Conservation (phyloP, 2,888 invertebrate genomes). For the Fragum sueziense region DNA sequence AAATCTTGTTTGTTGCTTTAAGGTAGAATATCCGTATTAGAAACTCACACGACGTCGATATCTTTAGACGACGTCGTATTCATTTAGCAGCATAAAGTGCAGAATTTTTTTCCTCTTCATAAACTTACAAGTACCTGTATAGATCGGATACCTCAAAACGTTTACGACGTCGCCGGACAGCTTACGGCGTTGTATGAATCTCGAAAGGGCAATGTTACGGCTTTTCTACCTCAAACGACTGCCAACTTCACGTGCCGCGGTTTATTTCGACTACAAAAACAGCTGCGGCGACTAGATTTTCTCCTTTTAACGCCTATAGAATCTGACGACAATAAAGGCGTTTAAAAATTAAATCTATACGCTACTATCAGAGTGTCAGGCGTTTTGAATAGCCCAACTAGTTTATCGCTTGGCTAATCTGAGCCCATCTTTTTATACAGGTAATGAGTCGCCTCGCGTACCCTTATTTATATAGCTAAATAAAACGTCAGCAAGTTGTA, state of each 20-base stretch:
- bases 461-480: not conserved
- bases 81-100: too few relatives aligned
- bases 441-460: not conserved
- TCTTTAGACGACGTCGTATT: too few relatives aligned
- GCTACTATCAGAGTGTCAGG: slow-evolving; percentile 8
- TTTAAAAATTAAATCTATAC: slow-evolving; percentile 24
- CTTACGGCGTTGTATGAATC: too few relatives aligned
- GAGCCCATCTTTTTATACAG: slow-evolving; percentile 6
- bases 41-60: too few relatives aligned
- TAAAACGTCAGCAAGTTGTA: not conserved
- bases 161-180: too few relatives aligned
- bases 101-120: too few relatives aligned
- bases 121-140: too few relatives aligned
- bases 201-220: too few relatives aligned
- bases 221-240: too few relatives aligned
- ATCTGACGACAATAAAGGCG: slow-evolving; percentile 7
- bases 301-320: slow-evolving; percentile 9
- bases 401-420: slow-evolving; percentile 11
- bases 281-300: slow-evolving; percentile 1
- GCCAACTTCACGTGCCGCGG: not conserved
- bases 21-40: too few relatives aligned
- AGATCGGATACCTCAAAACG: too few relatives aligned
- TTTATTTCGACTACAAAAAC: slow-evolving; percentile 7
- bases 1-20: too few relatives aligned
- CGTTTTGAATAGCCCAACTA: slow-evolving; percentile 1